A percentile compares a stretch with the other conserved stretches of the same genome.
These are phyloP conservation scores for Pseudoatta argentina DNA, from an alignment of 1,140 invertebrate genomes.

Conservation along the genomic window DNA sequence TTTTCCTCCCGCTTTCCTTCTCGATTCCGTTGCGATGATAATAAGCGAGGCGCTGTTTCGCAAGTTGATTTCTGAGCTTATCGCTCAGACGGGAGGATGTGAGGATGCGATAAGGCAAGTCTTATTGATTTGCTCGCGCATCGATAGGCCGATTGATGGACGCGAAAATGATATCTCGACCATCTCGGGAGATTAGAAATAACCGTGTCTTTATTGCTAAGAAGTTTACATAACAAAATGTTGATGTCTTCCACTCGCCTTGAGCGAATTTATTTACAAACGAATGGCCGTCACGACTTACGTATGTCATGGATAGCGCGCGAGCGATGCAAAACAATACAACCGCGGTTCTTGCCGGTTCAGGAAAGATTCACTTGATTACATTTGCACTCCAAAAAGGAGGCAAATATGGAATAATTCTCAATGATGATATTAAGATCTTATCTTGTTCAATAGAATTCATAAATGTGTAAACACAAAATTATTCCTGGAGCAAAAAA, in stretches of 20 bases:
- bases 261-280: constrained; percentile 65
- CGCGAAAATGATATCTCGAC: constrained; percentile 57
- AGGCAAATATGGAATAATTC: not conserved
- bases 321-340: not conserved
- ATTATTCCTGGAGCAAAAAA: not conserved
- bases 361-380: not conserved
- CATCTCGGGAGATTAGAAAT: constrained; percentile 25
- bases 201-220: constrained; percentile 39
- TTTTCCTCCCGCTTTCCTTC: not conserved
- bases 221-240: constrained; percentile 67
- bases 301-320: not conserved
- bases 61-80: constrained; percentile 9
- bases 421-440: not conserved
- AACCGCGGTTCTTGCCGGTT: not conserved
- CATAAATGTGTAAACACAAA: not conserved
- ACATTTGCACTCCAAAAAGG: not conserved
- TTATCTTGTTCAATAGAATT: not conserved
- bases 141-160: constrained; percentile 24
- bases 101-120: not conserved
- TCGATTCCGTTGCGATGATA: constrained; percentile 34
- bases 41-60: constrained; percentile 17
- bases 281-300: not conserved
- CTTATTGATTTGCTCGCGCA: constrained; percentile 64
- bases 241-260: not conserved
- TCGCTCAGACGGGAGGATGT: not conserved